These are phyloP conservation scores for Craniophora ligustri DNA, from an alignment of 2,888 invertebrate species.

Conservation along the genomic window DNA sequence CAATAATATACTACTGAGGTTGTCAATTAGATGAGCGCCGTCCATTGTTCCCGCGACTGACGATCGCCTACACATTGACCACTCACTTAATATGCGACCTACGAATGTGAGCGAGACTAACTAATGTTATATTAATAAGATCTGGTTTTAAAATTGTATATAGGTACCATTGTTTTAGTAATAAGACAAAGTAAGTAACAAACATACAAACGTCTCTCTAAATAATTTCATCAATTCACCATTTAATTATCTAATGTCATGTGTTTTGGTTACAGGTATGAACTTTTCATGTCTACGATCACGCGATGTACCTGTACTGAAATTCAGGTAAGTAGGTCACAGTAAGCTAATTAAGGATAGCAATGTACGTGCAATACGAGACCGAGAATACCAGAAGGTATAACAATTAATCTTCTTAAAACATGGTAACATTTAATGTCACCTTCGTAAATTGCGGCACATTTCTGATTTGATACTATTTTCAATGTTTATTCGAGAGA, in stretches of 20 bases:
- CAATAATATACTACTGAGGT: no score
- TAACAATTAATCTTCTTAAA: no score
- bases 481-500: conserved; percentile 17
- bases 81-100: conserved; percentile 6
- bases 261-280: conserved; percentile 31
- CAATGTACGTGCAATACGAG: no score
- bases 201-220: no score
- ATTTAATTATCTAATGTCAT: background rate
- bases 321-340: background rate
- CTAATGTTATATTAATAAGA: no score
- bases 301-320: no score
- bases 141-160: no score
- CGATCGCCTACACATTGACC: conserved; percentile 21
- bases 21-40: conserved; percentile 41
- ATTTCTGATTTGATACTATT: conserved; percentile 7
- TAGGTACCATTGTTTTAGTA: no score
- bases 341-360: background rate
- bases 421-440: no score
- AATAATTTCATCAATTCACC: background rate
- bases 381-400: no score
- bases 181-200: no score
- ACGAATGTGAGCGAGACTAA: background rate
- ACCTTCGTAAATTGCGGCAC: conserved; percentile 5
- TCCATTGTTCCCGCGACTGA: conserved; percentile 35
- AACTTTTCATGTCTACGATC: background rate